Evolutionary conservation across 2,797 vertebrate genomes (phyloP).

Genomic region (Anas acuta): DNA sequence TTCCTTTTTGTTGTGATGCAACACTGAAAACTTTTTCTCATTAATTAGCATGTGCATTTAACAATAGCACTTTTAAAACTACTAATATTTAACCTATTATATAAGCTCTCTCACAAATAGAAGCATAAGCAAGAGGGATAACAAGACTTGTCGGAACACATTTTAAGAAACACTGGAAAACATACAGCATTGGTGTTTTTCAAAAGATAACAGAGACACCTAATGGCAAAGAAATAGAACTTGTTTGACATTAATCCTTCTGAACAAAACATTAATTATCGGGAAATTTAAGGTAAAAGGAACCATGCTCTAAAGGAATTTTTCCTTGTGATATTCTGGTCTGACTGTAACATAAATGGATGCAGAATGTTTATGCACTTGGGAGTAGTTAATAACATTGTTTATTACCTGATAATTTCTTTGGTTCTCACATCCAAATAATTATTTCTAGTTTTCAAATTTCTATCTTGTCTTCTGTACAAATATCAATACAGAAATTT

Average conservation of each 20-base stretch:
- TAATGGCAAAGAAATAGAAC: slow-evolving; percentile 49
- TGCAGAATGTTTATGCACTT: not conserved
- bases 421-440: not conserved
- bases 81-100: not conserved
- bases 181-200: not conserved
- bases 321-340: not conserved
- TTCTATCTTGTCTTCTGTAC: not conserved
- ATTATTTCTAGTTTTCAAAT: not conserved
- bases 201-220: slow-evolving; percentile 74
- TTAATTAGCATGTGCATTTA: not conserved
- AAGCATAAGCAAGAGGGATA: not conserved
- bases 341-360: not conserved
- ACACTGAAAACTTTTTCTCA: not conserved
- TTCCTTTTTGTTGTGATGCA: not conserved
- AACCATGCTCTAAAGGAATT: not conserved
- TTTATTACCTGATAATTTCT: not conserved
- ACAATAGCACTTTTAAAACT: not conserved
- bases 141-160: not conserved
- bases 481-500: not conserved
- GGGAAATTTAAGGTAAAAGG: not conserved
- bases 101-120: not conserved
- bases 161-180: not conserved
- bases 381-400: not conserved
- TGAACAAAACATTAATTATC: not conserved
- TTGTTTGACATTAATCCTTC: not conserved